Percentiles rank a stretch among this genome's conserved stretches.
Evolutionary conservation across 2,113 vertebrate genomes (phyloP).

Genomic region (Pitta sordida): DNA sequence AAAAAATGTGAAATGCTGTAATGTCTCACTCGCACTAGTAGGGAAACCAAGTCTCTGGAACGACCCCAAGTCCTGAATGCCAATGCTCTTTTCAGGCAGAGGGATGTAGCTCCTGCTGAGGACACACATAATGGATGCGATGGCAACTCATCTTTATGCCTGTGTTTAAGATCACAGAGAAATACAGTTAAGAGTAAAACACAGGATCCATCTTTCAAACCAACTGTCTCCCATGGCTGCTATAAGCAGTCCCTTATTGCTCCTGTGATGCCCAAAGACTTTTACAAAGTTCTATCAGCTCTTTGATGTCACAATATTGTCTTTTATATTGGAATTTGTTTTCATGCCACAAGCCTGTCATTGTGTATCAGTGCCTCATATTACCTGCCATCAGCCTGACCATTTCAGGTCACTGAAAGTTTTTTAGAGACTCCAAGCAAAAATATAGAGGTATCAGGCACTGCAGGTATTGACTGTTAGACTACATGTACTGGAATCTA

Average conservation of each 20-base stretch:
- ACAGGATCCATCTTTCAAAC: neutral
- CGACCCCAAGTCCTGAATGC: neutral
- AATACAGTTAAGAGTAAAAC: neutral
- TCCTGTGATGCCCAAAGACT: neutral
- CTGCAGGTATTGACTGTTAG: neutral
- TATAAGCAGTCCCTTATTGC: neutral
- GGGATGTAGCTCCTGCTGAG: neutral
- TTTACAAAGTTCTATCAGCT: neutral
- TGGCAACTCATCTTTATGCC: conserved; percentile 8
- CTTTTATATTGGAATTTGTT: neutral
- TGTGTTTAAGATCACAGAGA: neutral
- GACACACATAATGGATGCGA: neutral
- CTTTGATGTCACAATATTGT: neutral
- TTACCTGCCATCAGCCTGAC: neutral
- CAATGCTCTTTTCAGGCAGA: neutral
- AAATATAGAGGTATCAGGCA: neutral
- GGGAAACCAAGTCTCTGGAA: neutral
- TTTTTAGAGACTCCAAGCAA: neutral
- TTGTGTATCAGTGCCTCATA: neutral
- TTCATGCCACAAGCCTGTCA: accelerated
- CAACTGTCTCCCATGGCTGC: neutral
- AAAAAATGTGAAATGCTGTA: conserved; percentile 15
- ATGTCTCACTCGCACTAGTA: neutral
- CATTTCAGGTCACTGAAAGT: neutral
- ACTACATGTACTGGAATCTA: neutral